These are phyloP conservation scores for Erebia palarica DNA, from an alignment of 2,888 invertebrate genomes.

Conservation along the genomic window DNA sequence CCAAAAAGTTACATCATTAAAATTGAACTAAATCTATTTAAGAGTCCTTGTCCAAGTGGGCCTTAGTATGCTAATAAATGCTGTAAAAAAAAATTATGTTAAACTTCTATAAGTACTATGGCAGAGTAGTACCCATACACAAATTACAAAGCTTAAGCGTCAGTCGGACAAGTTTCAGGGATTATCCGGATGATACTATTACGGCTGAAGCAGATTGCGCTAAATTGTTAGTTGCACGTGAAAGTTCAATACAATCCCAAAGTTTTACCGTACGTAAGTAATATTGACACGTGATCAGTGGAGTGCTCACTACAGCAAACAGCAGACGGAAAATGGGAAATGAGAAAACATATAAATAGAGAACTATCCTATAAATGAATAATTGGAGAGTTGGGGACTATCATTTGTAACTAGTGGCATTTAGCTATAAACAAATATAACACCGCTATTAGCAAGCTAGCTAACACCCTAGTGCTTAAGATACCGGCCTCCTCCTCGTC, in stretches of 20 bases:
- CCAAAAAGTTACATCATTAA: too few relatives aligned
- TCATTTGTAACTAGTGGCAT: too few relatives aligned
- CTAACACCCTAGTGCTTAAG: too few relatives aligned
- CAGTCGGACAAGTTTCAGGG: constrained; percentile 30
- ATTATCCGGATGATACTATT: constrained; percentile 36
- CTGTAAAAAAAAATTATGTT: constrained; percentile 4
- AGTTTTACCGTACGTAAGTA: constrained; percentile 6
- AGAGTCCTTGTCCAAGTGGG: too few relatives aligned
- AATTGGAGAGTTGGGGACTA: too few relatives aligned
- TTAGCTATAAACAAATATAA: too few relatives aligned
- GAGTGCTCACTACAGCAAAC: neutral
- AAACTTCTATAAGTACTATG: neutral
- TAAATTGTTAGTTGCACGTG: constrained; percentile 21
- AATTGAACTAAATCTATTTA: too few relatives aligned
- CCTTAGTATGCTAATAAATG: neutral
- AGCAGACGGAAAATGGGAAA: neutral
- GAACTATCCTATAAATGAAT: too few relatives aligned
- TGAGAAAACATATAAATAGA: neutral
- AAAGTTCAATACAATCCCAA: constrained; percentile 12
- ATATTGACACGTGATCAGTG: constrained; percentile 7
- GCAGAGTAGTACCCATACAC: constrained; percentile 14
- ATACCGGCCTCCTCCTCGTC: too few relatives aligned
- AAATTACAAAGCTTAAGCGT: constrained; percentile 24
- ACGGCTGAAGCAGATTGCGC: constrained; percentile 30
- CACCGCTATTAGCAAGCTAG: too few relatives aligned